phyloP scores from a whole-genome alignment of 2,113 vertebrate species.

The Stegostoma tigrinum region DNA sequence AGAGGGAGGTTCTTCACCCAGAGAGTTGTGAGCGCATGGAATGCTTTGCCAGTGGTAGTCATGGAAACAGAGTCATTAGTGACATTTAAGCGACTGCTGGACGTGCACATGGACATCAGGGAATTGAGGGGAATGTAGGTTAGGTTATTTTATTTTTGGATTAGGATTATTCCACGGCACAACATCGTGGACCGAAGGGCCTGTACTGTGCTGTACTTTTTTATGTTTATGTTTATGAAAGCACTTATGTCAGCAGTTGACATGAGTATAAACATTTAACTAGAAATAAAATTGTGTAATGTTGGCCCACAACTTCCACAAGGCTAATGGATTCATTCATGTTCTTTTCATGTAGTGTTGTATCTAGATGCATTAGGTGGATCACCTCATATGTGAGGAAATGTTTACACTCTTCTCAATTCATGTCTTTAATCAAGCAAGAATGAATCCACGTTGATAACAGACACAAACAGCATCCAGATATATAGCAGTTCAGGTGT shows the following conservation, averaged over 20 bases:
- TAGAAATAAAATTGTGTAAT: background rate
- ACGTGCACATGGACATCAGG: too few relatives aligned
- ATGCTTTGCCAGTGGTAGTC: too few relatives aligned
- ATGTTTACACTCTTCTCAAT: background rate
- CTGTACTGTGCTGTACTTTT: too few relatives aligned
- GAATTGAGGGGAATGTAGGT: too few relatives aligned
- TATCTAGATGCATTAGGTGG: background rate
- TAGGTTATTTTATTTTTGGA: too few relatives aligned
- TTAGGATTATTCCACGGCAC: too few relatives aligned
- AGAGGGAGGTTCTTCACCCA: too few relatives aligned
- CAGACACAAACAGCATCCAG: background rate
- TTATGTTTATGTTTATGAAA: too few relatives aligned
- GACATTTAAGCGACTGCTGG: too few relatives aligned
- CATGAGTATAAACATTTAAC: background rate
- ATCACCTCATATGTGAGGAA: background rate
- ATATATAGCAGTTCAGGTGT: background rate
- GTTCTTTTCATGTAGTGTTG: background rate
- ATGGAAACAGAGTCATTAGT: too few relatives aligned
- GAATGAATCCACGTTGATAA: background rate
- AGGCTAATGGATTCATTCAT: background rate
- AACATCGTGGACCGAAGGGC: too few relatives aligned
- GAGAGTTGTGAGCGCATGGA: too few relatives aligned
- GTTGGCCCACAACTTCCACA: background rate
- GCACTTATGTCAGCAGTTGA: background rate
- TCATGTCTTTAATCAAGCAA: background rate